Evolutionary conservation across 1,140 invertebrate species (phyloP).

Genomic region (Drosophila micromelanica): DNA sequence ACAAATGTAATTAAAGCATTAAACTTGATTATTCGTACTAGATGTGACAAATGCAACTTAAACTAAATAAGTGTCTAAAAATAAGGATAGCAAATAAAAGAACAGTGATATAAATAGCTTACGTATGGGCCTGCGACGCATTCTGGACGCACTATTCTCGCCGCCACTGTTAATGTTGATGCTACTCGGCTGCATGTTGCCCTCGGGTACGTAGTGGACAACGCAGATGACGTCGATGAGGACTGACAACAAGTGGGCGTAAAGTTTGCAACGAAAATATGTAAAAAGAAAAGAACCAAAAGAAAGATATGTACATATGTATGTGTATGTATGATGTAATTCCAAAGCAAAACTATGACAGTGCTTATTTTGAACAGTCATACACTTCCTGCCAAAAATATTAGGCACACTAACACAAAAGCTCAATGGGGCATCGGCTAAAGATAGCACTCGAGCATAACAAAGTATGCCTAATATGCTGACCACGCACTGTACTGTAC

Average conservation of each 20-base stretch:
- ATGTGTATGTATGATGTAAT: slow-evolving; percentile 14
- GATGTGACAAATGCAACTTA: slow-evolving; percentile 46
- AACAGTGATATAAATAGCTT: slow-evolving; percentile 69
- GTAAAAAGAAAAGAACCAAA: slow-evolving; percentile 64
- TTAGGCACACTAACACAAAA: slow-evolving; percentile 26
- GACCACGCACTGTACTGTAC: slow-evolving; percentile 11
- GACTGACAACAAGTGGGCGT: slow-evolving; percentile 48
- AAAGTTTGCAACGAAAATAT: slow-evolving; percentile 55
- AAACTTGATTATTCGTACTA: slow-evolving; percentile 10
- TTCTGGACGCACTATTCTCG: slow-evolving; percentile 67
- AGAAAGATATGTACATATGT: slow-evolving; percentile 39
- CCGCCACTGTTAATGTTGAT: slow-evolving; percentile 64
- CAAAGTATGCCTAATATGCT: slow-evolving; percentile 9
- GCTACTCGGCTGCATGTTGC: slow-evolving; percentile 63
- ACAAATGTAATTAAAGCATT: slow-evolving; percentile 11
- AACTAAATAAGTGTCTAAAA: slow-evolving; percentile 34
- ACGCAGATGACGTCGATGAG: slow-evolving; percentile 17
- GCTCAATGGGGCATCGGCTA: not conserved
- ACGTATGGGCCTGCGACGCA: slow-evolving; percentile 78
- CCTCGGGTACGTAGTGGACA: slow-evolving; percentile 27
- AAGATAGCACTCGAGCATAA: not conserved
- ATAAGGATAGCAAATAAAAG: slow-evolving; percentile 35
- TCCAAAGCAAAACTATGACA: slow-evolving; percentile 22
- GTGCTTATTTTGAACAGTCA: slow-evolving; percentile 15
- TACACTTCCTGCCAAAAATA: slow-evolving; percentile 35